phyloP scores from a whole-genome alignment of 2,888 invertebrate species.

The Glaucopsyche alexis region DNA sequence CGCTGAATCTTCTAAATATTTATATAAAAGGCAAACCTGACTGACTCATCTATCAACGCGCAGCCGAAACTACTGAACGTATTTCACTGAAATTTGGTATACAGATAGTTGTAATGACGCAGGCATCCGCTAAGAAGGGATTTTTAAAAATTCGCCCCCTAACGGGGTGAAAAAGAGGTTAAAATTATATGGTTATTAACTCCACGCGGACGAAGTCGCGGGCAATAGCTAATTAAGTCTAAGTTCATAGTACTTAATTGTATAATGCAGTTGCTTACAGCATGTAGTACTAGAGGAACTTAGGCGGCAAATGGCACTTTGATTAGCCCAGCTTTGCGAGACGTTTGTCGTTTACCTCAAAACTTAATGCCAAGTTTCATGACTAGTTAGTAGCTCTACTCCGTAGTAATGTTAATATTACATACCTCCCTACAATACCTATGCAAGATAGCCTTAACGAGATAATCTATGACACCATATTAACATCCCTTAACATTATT shows the following conservation, averaged over 20 bases:
- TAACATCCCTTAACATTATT: neutral
- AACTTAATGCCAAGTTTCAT: slow-evolving; percentile 19
- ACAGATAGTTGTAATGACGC: too few relatives aligned
- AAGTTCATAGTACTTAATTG: neutral
- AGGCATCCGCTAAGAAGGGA: too few relatives aligned
- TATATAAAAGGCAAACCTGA: too few relatives aligned
- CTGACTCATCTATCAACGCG: too few relatives aligned
- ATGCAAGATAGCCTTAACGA: neutral
- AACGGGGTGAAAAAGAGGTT: too few relatives aligned
- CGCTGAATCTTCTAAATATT: too few relatives aligned
- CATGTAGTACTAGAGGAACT: slow-evolving; percentile 8
- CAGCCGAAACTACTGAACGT: too few relatives aligned
- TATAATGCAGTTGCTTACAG: slow-evolving; percentile 8
- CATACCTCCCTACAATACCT: slow-evolving; percentile 5
- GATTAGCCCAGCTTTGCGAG: slow-evolving; percentile 27
- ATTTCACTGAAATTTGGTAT: too few relatives aligned
- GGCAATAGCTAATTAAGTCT: neutral
- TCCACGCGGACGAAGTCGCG: too few relatives aligned
- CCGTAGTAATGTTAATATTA: slow-evolving; percentile 20
- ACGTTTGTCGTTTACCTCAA: slow-evolving; percentile 26
- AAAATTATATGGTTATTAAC: too few relatives aligned
- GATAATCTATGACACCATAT: neutral
- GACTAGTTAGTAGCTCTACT: slow-evolving; percentile 23
- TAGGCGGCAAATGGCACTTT: slow-evolving; percentile 23
- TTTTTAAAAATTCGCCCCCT: too few relatives aligned